Conservation (phyloP, 2,797 vertebrate genomes). For the Lacerta viridis region DNA sequence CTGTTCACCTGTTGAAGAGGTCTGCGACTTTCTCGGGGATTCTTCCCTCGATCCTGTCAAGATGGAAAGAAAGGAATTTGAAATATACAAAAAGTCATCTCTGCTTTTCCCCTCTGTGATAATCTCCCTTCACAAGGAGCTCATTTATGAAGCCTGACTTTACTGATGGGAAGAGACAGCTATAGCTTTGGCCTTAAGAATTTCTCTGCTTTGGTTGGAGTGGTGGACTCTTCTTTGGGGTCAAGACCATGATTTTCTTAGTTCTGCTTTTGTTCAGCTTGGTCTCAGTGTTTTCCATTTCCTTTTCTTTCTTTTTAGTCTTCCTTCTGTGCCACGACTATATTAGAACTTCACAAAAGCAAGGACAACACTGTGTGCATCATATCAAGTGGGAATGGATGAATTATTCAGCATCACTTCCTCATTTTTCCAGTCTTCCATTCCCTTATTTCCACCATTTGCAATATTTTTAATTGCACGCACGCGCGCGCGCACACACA, state of each 20-base stretch:
- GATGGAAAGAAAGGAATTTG: constrained; percentile 66
- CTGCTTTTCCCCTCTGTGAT: constrained; percentile 70
- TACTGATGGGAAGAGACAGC: constrained; percentile 77
- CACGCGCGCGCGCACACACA: no score
- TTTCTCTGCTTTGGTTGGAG: constrained; percentile 65
- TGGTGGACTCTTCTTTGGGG: constrained; percentile 60
- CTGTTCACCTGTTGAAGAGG: constrained; percentile 77
- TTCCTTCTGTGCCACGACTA: not conserved
- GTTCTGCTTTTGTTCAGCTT: constrained; percentile 48
- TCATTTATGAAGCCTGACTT: constrained; percentile 77
- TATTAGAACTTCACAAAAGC: not conserved
- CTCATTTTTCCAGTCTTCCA: no score
- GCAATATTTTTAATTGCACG: no score
- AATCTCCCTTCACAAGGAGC: constrained; percentile 72
- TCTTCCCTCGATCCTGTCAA: constrained; percentile 75
- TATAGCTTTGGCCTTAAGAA: constrained; percentile 77
- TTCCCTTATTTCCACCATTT: no score
- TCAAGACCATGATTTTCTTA: constrained; percentile 63
- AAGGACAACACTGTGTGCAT: not conserved
- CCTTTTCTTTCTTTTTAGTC: not conserved
- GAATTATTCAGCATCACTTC: no score
- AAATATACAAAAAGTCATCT: constrained; percentile 72
- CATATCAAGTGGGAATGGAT: no score
- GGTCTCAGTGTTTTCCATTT: not conserved
- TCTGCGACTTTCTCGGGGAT: constrained; percentile 72